phyloP scores from a whole-genome alignment of 2,113 vertebrate species.

The Pampusana beccarii region DNA sequence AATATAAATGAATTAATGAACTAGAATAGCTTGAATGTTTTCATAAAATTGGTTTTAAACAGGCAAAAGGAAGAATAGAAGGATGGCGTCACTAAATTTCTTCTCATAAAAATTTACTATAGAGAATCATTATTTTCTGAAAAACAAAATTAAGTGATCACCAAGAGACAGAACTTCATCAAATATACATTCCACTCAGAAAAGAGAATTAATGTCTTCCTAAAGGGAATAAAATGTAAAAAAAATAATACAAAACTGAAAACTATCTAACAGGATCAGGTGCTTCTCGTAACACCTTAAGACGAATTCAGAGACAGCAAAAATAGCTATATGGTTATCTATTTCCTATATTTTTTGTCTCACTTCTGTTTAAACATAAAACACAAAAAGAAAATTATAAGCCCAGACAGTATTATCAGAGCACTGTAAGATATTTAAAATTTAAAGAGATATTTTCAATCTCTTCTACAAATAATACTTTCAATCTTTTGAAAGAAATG shows the following conservation, averaged over 20 bases:
- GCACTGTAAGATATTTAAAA: neutral
- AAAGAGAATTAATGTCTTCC: neutral
- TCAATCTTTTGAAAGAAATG: neutral
- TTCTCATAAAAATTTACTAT: neutral
- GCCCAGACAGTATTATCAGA: neutral
- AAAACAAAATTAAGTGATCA: neutral
- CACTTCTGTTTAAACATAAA: neutral
- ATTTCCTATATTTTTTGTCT: neutral
- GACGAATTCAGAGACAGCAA: neutral
- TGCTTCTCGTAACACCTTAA: neutral
- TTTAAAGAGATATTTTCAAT: neutral
- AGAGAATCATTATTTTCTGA: neutral
- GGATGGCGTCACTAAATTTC: neutral
- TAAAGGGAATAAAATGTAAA: neutral
- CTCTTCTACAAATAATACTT: neutral
- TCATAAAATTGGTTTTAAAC: neutral
- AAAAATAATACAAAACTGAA: neutral
- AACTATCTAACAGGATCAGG: neutral
- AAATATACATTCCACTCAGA: neutral
- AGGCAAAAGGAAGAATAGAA: neutral
- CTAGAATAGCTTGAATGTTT: neutral
- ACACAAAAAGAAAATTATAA: neutral
- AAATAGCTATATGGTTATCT: neutral
- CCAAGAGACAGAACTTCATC: neutral
- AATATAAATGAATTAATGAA: neutral